Conservation (phyloP, 2,797 vertebrate species). For the Simalia tracyae region DNA sequence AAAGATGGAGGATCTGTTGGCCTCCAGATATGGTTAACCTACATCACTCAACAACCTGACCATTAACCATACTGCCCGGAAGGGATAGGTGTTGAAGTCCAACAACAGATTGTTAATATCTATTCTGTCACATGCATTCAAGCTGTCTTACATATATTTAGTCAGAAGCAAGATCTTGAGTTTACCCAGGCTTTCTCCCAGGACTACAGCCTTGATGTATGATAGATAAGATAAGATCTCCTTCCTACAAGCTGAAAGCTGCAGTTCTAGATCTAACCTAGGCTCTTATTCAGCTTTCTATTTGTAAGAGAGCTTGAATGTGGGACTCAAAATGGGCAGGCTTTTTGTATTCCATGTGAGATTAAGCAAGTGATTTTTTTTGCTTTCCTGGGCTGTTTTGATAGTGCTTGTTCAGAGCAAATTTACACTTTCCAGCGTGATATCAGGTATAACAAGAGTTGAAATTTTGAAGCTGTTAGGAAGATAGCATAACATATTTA, state of each 20-base stretch:
- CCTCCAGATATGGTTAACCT: background rate
- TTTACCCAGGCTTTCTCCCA: background rate
- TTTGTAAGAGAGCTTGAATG: background rate
- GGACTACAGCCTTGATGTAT: background rate
- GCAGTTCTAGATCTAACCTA: background rate
- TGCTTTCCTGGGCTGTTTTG: background rate
- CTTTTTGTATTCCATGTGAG: background rate
- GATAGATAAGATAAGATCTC: background rate
- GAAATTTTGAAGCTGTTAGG: conserved; percentile 33
- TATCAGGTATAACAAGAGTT: background rate
- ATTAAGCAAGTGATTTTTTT: background rate
- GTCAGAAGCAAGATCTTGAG: background rate
- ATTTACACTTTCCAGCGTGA: conserved; percentile 25
- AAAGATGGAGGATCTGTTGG: background rate
- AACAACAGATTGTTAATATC: too few species aligned
- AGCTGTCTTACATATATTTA: background rate
- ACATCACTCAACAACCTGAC: background rate
- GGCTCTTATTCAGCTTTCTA: background rate
- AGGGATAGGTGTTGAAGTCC: background rate
- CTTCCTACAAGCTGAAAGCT: background rate
- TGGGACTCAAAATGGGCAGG: background rate
- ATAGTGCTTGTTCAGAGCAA: background rate
- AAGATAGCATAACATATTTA: conserved; percentile 39
- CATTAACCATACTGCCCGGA: background rate
- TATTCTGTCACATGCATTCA: background rate